Percentiles rank a stretch among this genome's conserved stretches.
Evolutionary conservation across 1,140 invertebrate genomes (phyloP).

Genomic region (Thaumetopoea pityocampa): DNA sequence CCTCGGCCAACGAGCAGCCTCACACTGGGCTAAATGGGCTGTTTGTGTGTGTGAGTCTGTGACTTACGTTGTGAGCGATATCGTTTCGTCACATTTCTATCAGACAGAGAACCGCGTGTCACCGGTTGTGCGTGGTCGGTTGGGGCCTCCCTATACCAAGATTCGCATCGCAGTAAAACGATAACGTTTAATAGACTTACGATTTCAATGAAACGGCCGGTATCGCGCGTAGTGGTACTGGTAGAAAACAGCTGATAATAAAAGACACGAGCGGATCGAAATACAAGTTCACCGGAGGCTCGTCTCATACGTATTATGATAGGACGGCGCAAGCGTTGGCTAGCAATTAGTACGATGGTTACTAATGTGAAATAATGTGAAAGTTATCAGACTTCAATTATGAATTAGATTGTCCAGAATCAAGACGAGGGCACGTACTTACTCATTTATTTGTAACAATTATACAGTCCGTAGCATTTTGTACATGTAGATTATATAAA

Average conservation of each 20-base stretch:
- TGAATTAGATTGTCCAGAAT: no score
- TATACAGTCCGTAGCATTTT: no score
- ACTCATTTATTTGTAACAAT: no score
- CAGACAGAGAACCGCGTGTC: constrained; percentile 38
- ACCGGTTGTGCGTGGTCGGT: constrained; percentile 38
- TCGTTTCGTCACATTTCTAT: constrained; percentile 30
- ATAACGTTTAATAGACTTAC: not conserved
- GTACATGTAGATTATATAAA: no score
- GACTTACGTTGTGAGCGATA: constrained; percentile 13
- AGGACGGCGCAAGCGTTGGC: constrained; percentile 11
- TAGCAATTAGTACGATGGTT: no score
- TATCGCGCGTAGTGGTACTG: constrained; percentile 20
- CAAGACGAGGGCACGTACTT: no score
- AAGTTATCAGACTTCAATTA: no score
- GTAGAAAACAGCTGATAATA: constrained; percentile 41
- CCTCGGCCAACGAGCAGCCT: constrained; percentile 34
- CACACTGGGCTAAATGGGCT: constrained; percentile 58
- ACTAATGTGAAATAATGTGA: no score
- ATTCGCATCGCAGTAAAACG: constrained; percentile 2
- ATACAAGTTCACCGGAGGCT: constrained; percentile 48
- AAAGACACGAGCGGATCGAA: constrained; percentile 29
- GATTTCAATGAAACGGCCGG: not conserved
- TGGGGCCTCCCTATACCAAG: constrained; percentile 21
- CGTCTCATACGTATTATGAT: constrained; percentile 30
- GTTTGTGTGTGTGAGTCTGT: no score